Conservation (phyloP, 2,888 invertebrate genomes). For the Diarsia mendica region DNA sequence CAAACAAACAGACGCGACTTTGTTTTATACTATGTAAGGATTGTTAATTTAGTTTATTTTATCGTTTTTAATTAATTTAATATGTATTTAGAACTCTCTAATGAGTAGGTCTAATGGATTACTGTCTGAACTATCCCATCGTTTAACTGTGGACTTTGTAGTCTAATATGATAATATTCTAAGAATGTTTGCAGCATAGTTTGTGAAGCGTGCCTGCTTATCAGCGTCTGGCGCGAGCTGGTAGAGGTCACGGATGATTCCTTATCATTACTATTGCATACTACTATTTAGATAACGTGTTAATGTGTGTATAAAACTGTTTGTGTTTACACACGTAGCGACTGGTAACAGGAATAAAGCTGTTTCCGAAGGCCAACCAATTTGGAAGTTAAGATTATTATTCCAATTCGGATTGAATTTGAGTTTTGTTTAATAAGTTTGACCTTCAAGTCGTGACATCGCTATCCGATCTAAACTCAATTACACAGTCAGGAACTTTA, state of each 20-base stretch:
- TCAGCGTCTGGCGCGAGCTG: slow-evolving; percentile 48
- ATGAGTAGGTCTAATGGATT: too few species aligned
- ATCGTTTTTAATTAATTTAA: too few species aligned
- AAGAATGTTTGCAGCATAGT: slow-evolving; percentile 16
- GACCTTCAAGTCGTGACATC: slow-evolving; percentile 10
- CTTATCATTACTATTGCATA: slow-evolving; percentile 27
- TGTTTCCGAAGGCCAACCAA: slow-evolving; percentile 30
- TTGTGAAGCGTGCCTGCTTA: slow-evolving; percentile 50
- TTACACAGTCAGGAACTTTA: slow-evolving; percentile 24
- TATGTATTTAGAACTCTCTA: too few species aligned
- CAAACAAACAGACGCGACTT: too few species aligned
- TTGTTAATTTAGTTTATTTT: too few species aligned
- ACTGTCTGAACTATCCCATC: not conserved
- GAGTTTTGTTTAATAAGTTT: slow-evolving; percentile 25
- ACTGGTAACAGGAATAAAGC: not conserved
- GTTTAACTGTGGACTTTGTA: not conserved
- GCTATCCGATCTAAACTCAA: slow-evolving; percentile 22
- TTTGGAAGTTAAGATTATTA: slow-evolving; percentile 9
- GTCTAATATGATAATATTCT: not conserved
- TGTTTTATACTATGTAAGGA: too few species aligned
- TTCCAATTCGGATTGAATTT: slow-evolving; percentile 24
- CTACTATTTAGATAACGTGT: slow-evolving; percentile 26
- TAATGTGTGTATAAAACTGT: slow-evolving; percentile 9
- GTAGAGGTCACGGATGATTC: slow-evolving; percentile 31
- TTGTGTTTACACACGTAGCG: slow-evolving; percentile 42